Evolutionary conservation across 2,797 vertebrate species (phyloP).

Genomic region (Tadarida brasiliensis): DNA sequence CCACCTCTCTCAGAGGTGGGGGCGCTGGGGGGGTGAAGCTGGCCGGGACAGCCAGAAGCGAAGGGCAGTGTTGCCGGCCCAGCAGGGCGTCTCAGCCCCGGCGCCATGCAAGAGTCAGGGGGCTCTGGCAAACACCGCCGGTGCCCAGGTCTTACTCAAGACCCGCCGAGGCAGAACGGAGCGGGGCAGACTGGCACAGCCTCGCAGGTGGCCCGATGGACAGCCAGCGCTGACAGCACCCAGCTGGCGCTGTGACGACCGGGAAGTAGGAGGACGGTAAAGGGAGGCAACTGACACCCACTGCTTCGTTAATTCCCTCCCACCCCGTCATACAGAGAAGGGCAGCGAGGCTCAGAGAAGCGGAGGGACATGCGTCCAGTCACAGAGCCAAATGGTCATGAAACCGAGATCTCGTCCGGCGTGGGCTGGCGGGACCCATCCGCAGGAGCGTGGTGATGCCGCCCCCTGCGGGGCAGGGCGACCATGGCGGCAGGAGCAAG

Average conservation of each 20-base stretch:
- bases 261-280: not conserved
- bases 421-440: not conserved
- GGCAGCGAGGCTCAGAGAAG: not conserved
- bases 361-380: not conserved
- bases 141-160: not conserved
- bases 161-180: not conserved
- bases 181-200: fast-evolving
- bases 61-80: not conserved
- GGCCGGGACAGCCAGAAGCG: not conserved
- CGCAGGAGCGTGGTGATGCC: no score
- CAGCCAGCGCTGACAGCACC: not conserved
- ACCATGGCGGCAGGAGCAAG: no score
- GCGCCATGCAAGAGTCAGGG: not conserved
- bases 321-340: not conserved
- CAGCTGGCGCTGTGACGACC: not conserved
- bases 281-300: not conserved
- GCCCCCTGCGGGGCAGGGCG: no score
- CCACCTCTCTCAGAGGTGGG: not conserved
- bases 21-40: not conserved
- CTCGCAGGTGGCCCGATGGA: no score
- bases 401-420: not conserved
- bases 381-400: not conserved
- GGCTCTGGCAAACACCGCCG: not conserved
- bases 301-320: not conserved
- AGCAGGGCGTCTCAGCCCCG: not conserved